Percentiles rank a stretch among this genome's conserved stretches.
Evolutionary conservation across 2,797 vertebrate species (phyloP).

Genomic region (Melanotaenia maccullochi): DNA sequence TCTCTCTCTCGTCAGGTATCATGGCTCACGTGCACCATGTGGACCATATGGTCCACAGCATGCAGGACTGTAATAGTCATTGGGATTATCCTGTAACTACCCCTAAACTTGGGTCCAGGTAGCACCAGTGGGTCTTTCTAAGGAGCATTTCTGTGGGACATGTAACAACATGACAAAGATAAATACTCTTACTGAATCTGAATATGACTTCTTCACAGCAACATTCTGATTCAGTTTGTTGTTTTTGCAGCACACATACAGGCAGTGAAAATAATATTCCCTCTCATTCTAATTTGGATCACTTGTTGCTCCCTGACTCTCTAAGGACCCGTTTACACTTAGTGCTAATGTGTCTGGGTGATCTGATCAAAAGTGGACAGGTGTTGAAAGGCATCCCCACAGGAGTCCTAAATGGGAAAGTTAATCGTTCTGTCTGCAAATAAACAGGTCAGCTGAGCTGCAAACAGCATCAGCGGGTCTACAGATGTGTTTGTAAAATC

Average conservation of each 20-base stretch:
- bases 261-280: not conserved
- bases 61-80: conserved; percentile 41
- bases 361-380: not conserved
- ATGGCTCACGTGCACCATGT: conserved; percentile 44
- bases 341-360: not conserved
- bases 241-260: not conserved
- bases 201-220: not conserved
- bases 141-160: not conserved
- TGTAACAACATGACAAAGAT: conserved; percentile 8
- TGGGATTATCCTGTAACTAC: not conserved
- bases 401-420: not conserved
- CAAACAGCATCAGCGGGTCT: not conserved
- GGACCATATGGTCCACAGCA: conserved; percentile 58
- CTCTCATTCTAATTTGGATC: not conserved
- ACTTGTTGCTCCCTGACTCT: not conserved
- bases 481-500: not conserved
- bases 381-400: not conserved
- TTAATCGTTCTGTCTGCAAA: not conserved
- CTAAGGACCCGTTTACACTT: not conserved
- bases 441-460: not conserved
- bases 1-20: conserved; percentile 37
- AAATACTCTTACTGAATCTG: not conserved
- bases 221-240: not conserved
- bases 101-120: conserved; percentile 10
- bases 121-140: not conserved